Conservation (phyloP, 1,140 invertebrate species). For the Apis florea region DNA sequence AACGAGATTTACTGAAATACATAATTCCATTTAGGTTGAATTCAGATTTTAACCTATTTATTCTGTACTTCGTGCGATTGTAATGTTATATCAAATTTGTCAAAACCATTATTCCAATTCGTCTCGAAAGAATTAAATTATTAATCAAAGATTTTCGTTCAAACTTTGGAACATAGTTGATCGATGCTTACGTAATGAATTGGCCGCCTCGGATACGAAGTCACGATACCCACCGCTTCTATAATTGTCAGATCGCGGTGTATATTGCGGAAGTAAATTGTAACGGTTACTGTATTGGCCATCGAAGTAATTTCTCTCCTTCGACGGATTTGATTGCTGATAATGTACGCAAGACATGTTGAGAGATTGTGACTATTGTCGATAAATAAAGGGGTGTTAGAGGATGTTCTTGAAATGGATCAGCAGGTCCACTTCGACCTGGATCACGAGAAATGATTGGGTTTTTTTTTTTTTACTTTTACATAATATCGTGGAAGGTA, state of each 20-base stretch:
- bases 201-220: too few species aligned
- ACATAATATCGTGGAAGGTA: conserved; percentile 17
- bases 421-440: conserved; percentile 28
- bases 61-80: too few species aligned
- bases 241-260: background rate
- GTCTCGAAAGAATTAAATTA: too few species aligned
- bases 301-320: conserved; percentile 27
- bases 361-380: background rate
- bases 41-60: too few species aligned
- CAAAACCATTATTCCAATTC: too few species aligned
- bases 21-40: too few species aligned
- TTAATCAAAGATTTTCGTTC: too few species aligned
- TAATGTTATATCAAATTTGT: too few species aligned
- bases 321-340: conserved; percentile 9
- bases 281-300: conserved; percentile 4
- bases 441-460: conserved; percentile 25
- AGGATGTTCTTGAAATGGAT: conserved; percentile 2
- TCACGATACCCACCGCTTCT: background rate
- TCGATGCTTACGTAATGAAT: too few species aligned
- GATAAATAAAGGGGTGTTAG: background rate
- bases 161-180: too few species aligned
- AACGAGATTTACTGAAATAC: too few species aligned
- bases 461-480: background rate
- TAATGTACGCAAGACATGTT: conserved; percentile 52
- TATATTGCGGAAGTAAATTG: background rate